Percentiles rank a stretch among this genome's conserved stretches.
phyloP scores from a whole-genome alignment of 2,888 invertebrate species.

The Drosophila mettleri region DNA sequence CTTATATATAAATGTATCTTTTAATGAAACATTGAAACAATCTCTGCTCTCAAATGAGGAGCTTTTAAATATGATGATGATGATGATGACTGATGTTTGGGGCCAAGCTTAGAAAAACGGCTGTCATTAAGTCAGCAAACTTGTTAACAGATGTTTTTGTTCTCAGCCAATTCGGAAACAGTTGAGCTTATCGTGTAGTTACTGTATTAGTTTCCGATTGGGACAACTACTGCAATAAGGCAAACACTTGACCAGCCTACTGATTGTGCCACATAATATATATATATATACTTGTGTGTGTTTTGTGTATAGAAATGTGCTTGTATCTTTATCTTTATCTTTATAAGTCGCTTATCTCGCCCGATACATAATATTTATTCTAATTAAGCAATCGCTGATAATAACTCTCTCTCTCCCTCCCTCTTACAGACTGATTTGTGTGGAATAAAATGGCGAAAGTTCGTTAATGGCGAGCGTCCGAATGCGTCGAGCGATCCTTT shows the following conservation, averaged over 20 bases:
- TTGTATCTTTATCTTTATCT: conserved; percentile 16
- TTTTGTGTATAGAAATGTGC: not conserved
- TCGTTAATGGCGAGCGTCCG: conserved; percentile 90
- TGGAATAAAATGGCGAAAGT: conserved; percentile 99
- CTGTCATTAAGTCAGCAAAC: not conserved
- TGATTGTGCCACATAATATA: conserved; percentile 20
- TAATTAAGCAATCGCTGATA: conserved; percentile 41
- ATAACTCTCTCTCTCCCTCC: not conserved
- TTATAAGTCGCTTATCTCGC: conserved; percentile 26
- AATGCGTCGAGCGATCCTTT: conserved; percentile 88
- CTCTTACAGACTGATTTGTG: conserved; percentile 96
- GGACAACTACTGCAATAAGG: not conserved
- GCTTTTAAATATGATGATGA: conserved; percentile 1
- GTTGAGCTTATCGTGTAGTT: not conserved
- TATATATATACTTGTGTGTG: not conserved
- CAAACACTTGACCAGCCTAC: conserved; percentile 11
- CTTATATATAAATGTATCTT: too few species aligned
- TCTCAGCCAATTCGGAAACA: not conserved
- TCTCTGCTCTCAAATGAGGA: too few species aligned
- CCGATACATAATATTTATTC: conserved; percentile 32
- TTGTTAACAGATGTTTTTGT: conserved; percentile 4
- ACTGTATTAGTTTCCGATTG: not conserved
- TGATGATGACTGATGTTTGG: not conserved
- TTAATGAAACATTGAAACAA: too few species aligned
- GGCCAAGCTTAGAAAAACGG: not conserved